Conservation (phyloP, 2,888 invertebrate species). For the Drosophila meridionalis region DNA sequence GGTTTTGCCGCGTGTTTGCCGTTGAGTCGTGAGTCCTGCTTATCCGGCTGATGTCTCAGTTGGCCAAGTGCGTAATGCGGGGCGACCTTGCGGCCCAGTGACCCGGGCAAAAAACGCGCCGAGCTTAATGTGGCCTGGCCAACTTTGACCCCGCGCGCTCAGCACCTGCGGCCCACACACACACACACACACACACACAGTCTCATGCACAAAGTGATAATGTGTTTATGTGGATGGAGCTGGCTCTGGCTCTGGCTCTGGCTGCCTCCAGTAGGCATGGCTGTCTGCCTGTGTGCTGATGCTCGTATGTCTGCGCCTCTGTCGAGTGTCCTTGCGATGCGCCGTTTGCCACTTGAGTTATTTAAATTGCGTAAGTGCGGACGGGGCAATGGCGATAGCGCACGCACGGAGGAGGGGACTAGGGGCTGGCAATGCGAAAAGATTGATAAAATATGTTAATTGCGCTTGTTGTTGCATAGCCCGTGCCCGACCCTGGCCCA, state of each 20-base stretch:
- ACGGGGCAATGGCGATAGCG: constrained; percentile 20
- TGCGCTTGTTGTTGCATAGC: constrained; percentile 58
- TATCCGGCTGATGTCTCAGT: constrained; percentile 64
- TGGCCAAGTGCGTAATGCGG: constrained; percentile 69
- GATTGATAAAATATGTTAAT: constrained; percentile 80
- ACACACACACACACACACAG: constrained; percentile 55
- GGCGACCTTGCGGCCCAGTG: constrained; percentile 60
- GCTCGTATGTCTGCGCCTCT: constrained; percentile 47
- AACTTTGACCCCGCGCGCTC: constrained; percentile 58
- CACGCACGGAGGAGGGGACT: background rate
- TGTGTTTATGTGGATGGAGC: constrained; percentile 70
- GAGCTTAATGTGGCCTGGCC: constrained; percentile 69
- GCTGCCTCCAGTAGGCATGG: background rate
- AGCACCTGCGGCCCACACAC: constrained; percentile 55
- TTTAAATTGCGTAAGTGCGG: constrained; percentile 73
- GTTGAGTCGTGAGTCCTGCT: constrained; percentile 52
- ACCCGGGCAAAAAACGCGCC: constrained; percentile 46
- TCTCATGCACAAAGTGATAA: constrained; percentile 65
- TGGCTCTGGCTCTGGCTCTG: constrained; percentile 41
- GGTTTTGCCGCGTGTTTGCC: constrained; percentile 51
- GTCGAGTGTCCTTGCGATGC: constrained; percentile 64
- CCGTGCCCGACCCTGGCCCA: constrained; percentile 20
- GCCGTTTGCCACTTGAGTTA: constrained; percentile 76
- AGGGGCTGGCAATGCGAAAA: constrained; percentile 43
- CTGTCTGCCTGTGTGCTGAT: constrained; percentile 25